Evolutionary conservation across 2,888 invertebrate species (phyloP).

Genomic region (Brachylomia viminalis): DNA sequence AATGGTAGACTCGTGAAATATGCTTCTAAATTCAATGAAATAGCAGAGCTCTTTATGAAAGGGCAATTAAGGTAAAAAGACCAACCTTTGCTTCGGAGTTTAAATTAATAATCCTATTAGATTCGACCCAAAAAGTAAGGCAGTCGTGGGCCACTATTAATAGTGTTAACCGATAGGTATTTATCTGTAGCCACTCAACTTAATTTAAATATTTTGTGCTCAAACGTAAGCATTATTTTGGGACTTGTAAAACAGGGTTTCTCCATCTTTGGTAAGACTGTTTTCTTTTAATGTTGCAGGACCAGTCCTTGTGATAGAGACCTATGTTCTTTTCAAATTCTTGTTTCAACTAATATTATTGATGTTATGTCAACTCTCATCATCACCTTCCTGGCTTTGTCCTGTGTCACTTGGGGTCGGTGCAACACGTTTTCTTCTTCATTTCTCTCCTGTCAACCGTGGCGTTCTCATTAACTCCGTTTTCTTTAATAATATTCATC

Average conservation of each 20-base stretch:
- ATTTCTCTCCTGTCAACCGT: no score
- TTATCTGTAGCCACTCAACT: neutral
- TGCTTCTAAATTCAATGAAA: slow-evolving; percentile 6
- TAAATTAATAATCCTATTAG: slow-evolving; percentile 29
- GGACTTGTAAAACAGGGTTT: neutral
- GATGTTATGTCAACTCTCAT: no score
- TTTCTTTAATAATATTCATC: no score
- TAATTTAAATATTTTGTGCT: neutral
- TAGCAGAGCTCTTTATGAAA: neutral
- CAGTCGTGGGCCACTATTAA: neutral
- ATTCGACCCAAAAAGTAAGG: neutral
- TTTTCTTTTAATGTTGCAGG: neutral
- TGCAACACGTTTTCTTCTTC: no score
- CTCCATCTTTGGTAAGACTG: neutral
- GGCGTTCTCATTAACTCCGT: no score
- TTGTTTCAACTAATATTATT: no score
- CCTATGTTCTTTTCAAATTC: no score
- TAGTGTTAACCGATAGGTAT: neutral
- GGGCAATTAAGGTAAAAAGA: neutral
- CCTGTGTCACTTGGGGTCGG: no score
- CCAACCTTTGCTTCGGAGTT: neutral
- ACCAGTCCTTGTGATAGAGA: neutral
- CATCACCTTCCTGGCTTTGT: no score
- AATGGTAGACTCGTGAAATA: neutral
- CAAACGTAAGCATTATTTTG: neutral